Percentiles rank a stretch among this genome's conserved stretches.
phyloP scores from a whole-genome alignment of 2,113 vertebrate genomes.

The mouse (Mus musculus) region DNA sequence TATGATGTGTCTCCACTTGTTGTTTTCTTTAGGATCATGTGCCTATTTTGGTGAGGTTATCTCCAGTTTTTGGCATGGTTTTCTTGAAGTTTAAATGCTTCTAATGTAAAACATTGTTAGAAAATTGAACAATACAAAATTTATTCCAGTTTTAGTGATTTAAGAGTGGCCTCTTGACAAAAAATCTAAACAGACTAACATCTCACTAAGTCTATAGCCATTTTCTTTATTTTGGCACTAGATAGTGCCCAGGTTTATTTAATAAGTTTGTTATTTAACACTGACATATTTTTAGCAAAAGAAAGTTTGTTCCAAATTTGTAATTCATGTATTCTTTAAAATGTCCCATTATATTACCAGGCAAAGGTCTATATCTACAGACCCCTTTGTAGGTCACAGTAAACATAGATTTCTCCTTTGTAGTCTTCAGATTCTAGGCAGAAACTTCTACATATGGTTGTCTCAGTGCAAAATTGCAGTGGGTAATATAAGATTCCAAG shows the following conservation, averaged over 20 bases:
- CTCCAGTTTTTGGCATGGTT: not conserved
- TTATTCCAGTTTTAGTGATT: not conserved
- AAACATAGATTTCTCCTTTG: no score
- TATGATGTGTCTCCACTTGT: not conserved
- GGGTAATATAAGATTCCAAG: not conserved
- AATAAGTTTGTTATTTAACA: not conserved
- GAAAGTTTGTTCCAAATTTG: not conserved
- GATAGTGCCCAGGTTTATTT: not conserved
- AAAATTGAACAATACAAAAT: not conserved
- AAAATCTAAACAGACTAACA: not conserved
- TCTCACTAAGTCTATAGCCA: not conserved
- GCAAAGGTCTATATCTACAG: not conserved
- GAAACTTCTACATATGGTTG: not conserved
- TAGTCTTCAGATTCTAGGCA: rapidly evolving
- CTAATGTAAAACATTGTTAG: not conserved
- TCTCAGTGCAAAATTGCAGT: not conserved
- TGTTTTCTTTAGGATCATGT: not conserved
- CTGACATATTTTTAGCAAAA: not conserved
- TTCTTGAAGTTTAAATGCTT: not conserved
- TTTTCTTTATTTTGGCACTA: not conserved
- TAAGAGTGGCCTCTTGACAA: not conserved
- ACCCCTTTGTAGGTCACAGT: not conserved
- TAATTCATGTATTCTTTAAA: not conserved
- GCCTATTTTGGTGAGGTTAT: not conserved
- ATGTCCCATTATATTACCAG: no score